Conservation (phyloP, 2,797 vertebrate genomes). For the Mareca strepera region DNA sequence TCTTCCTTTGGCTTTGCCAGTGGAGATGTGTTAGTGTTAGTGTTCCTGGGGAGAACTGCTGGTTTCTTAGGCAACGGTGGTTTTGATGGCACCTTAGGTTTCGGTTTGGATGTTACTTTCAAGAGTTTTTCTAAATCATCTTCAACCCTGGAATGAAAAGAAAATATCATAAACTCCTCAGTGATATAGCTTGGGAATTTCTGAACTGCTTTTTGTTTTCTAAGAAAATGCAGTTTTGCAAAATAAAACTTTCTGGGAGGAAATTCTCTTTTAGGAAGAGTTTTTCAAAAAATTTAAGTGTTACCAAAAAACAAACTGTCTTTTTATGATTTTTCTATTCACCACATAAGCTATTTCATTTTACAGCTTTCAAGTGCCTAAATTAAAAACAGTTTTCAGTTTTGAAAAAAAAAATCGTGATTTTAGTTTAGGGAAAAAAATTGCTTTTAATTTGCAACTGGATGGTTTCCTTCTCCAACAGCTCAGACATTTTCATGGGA, state of each 20-base stretch:
- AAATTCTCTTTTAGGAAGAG: background rate
- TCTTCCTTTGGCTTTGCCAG: constrained; percentile 35
- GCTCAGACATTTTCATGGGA: background rate
- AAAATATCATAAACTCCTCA: background rate
- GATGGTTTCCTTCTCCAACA: background rate
- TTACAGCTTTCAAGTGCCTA: background rate
- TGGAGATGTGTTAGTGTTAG: background rate
- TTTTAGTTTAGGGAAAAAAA: background rate
- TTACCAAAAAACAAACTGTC: background rate
- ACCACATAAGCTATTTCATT: background rate
- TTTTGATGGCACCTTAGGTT: constrained; percentile 74
- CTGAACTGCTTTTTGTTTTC: background rate
- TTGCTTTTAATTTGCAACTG: background rate
- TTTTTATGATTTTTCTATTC: background rate
- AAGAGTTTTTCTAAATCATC: constrained; percentile 85
- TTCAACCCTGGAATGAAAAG: constrained; percentile 79
- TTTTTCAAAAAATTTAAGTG: background rate
- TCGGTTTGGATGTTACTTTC: constrained; percentile 68
- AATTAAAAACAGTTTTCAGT: background rate
- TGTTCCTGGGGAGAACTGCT: background rate
- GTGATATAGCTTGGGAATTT: background rate
- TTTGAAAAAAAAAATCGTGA: background rate
- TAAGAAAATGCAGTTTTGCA: background rate
- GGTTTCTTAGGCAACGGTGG: constrained; percentile 77
- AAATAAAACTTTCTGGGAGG: background rate